Conservation (phyloP, 53 echinoderm and acorn worm species). For the Astropecten irregularis region DNA sequence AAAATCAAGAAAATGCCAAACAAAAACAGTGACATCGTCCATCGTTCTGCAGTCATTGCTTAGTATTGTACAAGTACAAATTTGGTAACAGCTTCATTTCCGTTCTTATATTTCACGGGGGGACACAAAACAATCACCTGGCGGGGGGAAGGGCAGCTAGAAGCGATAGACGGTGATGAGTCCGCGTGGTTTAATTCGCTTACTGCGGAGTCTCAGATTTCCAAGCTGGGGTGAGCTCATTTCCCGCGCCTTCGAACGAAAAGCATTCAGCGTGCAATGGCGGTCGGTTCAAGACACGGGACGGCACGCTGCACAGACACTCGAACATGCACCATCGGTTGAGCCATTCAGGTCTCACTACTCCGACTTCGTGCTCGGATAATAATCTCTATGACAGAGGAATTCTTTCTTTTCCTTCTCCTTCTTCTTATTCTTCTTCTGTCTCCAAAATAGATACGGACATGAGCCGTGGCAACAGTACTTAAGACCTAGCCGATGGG, state of each 20-base stretch:
- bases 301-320: no score
- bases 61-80: not conserved
- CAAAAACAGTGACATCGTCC: not conserved
- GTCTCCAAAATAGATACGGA: constrained; percentile 16
- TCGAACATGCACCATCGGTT: no score
- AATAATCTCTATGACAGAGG: no score
- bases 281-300: no score
- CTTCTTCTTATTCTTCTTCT: no score
- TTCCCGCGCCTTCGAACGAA: no score
- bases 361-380: no score
- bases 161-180: not conserved
- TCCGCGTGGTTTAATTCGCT: not conserved
- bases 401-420: no score
- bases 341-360: no score
- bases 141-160: not conserved
- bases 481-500: not conserved
- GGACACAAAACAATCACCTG: not conserved
- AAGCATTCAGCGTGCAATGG: no score
- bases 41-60: not conserved
- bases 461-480: not conserved
- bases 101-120: not conserved
- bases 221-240: no score
- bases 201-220: constrained; percentile 13
- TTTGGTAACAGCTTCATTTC: not conserved
- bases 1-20: no score